These are phyloP conservation scores for Lasiurus cinereus DNA, from an alignment of 2,113 vertebrate genomes.

Conservation along the genomic window DNA sequence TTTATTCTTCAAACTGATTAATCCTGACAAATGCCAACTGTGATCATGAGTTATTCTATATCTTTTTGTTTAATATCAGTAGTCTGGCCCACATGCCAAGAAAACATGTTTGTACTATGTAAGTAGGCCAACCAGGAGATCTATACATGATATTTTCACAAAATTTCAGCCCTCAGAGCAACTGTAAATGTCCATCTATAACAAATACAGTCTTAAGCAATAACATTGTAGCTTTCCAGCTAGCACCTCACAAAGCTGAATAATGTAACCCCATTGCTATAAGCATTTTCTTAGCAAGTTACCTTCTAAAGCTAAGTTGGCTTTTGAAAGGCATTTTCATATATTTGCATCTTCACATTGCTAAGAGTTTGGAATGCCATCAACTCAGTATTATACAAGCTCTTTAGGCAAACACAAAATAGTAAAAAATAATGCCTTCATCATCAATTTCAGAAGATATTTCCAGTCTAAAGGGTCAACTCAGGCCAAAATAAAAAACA, in stretches of 20 bases:
- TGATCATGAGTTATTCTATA: not conserved
- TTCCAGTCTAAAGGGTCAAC: not conserved
- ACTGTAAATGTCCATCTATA: slow-evolving; percentile 3
- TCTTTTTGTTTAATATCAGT: slow-evolving; percentile 1
- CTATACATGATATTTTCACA: slow-evolving; percentile 24
- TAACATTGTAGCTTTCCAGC: not conserved
- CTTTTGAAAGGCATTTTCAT: not conserved
- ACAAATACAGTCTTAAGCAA: slow-evolving; percentile 37
- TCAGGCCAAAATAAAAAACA: not conserved
- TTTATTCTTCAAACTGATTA: slow-evolving; percentile 41
- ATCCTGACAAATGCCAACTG: not conserved
- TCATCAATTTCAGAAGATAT: not conserved
- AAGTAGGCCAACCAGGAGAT: slow-evolving; percentile 32
- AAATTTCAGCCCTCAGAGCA: not conserved
- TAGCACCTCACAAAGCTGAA: not conserved
- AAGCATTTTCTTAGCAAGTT: slow-evolving; percentile 58
- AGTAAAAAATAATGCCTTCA: slow-evolving; percentile 17
- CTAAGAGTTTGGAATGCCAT: slow-evolving; percentile 7
- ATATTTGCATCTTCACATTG: slow-evolving; percentile 26
- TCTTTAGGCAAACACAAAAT: not conserved
- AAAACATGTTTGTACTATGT: not conserved
- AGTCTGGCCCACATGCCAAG: not conserved
- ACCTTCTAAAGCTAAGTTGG: slow-evolving; percentile 5
- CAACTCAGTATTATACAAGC: not conserved
- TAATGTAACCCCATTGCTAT: not conserved